phyloP scores from a whole-genome alignment of 2,888 invertebrate genomes.

The Pristionchus maxplancki region DNA sequence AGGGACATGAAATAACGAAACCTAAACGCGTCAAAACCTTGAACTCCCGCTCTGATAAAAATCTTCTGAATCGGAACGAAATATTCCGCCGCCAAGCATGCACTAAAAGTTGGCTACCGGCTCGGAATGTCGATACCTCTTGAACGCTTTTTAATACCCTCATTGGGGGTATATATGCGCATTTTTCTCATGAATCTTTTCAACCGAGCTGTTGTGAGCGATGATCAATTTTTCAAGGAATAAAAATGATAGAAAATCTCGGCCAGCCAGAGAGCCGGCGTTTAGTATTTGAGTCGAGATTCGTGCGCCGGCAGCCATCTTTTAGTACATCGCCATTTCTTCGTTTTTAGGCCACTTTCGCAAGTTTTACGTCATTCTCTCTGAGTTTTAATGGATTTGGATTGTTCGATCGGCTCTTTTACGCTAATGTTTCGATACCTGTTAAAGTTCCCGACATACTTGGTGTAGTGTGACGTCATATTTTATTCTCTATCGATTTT shows the following conservation, averaged over 20 bases:
- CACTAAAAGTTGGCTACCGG: too few relatives aligned
- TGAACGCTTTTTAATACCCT: too few relatives aligned
- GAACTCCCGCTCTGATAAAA: background rate
- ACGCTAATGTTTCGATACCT: background rate
- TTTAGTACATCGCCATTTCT: too few relatives aligned
- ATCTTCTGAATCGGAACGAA: background rate
- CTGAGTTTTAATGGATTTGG: background rate
- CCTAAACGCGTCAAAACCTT: background rate
- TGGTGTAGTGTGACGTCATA: background rate
- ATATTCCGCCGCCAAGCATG: background rate
- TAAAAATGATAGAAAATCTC: too few relatives aligned
- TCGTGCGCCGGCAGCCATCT: too few relatives aligned
- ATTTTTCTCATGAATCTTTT: too few relatives aligned
- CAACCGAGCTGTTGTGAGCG: too few relatives aligned
- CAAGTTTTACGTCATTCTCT: background rate
- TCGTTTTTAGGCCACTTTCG: slow-evolving; percentile 27
- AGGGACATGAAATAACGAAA: background rate
- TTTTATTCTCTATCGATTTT: background rate
- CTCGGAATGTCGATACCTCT: too few relatives aligned
- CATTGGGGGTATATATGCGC: too few relatives aligned
- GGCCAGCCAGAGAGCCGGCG: too few relatives aligned
- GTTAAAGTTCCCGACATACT: background rate
- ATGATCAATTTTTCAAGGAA: too few relatives aligned
- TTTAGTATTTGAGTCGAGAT: too few relatives aligned
- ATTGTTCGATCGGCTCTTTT: background rate